These are phyloP conservation scores for Ectemnius lituratus DNA, from an alignment of 2,888 invertebrate genomes.

Conservation along the genomic window DNA sequence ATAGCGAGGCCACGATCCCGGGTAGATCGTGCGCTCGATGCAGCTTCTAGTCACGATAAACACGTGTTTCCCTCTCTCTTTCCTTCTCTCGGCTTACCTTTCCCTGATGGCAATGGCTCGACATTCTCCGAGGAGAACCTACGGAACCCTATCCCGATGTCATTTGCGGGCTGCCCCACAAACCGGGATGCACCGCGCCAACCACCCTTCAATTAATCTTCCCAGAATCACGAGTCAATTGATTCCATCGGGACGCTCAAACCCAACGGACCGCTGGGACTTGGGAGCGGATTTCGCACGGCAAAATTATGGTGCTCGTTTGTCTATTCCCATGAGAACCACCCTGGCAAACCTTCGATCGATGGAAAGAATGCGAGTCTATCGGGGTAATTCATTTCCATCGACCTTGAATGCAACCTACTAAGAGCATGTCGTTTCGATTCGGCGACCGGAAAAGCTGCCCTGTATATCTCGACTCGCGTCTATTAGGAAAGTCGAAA, in stretches of 20 bases:
- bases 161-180: too few species aligned
- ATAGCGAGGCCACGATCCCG: conserved; percentile 61
- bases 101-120: background rate
- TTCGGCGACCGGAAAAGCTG: conserved; percentile 11
- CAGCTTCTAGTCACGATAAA: conserved; percentile 12
- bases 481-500: conserved; percentile 5
- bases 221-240: too few species aligned
- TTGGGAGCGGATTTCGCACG: too few species aligned
- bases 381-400: background rate
- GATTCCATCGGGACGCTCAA: too few species aligned
- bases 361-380: background rate
- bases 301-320: too few species aligned
- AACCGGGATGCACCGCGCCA: too few species aligned
- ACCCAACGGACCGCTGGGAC: too few species aligned
- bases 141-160: too few species aligned
- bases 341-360: background rate
- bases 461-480: conserved; percentile 10
- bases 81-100: background rate
- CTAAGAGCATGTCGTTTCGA: background rate
- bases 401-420: conserved; percentile 3
- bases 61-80: conserved; percentile 5
- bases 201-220: too few species aligned
- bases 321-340: too few species aligned
- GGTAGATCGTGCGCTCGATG: conserved; percentile 23
- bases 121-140: too few species aligned